Percentiles rank a stretch among this genome's conserved stretches.
These are phyloP conservation scores for Plemyria rubiginata DNA, from an alignment of 2,888 invertebrate genomes.

Conservation along the genomic window DNA sequence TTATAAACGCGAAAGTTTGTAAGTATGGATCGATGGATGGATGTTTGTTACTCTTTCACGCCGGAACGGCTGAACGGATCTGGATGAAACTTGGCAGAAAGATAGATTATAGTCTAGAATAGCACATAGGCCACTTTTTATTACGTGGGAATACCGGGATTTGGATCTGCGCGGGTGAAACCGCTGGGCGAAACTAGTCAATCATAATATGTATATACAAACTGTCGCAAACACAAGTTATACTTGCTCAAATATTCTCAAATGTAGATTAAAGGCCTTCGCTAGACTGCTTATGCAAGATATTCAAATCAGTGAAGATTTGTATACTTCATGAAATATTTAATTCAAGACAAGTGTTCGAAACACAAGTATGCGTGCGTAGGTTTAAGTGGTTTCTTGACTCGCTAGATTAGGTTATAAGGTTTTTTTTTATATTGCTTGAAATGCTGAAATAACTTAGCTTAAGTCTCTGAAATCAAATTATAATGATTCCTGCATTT, in stretches of 20 bases:
- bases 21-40: no score
- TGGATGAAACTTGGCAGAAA: no score
- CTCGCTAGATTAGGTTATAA: conserved; percentile 3
- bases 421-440: neutral
- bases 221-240: neutral
- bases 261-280: neutral
- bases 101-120: no score
- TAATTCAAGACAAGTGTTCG: conserved; percentile 22
- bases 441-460: neutral
- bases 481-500: neutral
- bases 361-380: conserved; percentile 26
- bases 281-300: neutral
- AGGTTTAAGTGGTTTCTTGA: conserved; percentile 2
- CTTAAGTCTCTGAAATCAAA: neutral
- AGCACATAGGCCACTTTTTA: no score
- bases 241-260: conserved; percentile 1
- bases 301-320: neutral
- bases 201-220: neutral
- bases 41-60: no score
- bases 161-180: no score
- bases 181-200: no score
- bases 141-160: no score
- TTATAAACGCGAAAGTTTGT: no score
- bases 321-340: neutral
- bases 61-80: no score